Percentiles rank a stretch among this genome's conserved stretches.
phyloP scores from a whole-genome alignment of 2,888 invertebrate species.

The Leucoma salicis region DNA sequence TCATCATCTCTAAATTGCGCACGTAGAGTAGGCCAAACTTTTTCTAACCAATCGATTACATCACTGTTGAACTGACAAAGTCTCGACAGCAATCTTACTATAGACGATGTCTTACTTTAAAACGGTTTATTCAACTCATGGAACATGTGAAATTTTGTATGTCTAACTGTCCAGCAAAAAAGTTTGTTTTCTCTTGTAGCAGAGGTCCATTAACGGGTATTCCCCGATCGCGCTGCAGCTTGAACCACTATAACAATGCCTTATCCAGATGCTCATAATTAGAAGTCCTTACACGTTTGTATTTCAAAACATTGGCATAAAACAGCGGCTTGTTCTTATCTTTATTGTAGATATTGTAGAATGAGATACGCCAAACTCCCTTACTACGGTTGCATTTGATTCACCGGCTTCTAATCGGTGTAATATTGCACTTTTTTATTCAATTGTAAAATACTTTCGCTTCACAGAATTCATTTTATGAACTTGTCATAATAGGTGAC shows the following conservation, averaged over 20 bases:
- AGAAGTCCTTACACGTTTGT: slow-evolving; percentile 6
- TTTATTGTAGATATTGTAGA: slow-evolving; percentile 25
- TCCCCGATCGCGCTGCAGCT: slow-evolving; percentile 20
- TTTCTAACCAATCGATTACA: slow-evolving; percentile 2
- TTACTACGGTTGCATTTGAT: slow-evolving; percentile 19
- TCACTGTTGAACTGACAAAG: too few species aligned
- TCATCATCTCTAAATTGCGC: slow-evolving; percentile 9
- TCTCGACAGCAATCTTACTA: too few species aligned
- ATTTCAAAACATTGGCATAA: slow-evolving; percentile 30
- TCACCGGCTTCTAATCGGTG: slow-evolving; percentile 17
- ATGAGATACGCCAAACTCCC: slow-evolving; percentile 25
- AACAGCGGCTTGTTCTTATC: slow-evolving; percentile 22
- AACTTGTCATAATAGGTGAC: too few species aligned
- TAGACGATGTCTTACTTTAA: too few species aligned
- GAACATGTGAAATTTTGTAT: background rate
- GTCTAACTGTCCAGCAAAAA: background rate
- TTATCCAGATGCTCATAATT: background rate
- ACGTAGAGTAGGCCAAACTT: background rate
- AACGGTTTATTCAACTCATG: too few species aligned
- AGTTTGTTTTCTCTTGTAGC: slow-evolving; percentile 2
- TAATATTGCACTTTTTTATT: slow-evolving; percentile 16
- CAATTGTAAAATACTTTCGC: slow-evolving; percentile 24
- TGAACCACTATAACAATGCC: slow-evolving; percentile 26
- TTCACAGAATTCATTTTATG: too few species aligned
- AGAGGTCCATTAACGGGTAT: slow-evolving; percentile 13